These are phyloP conservation scores for Microctonus hyperodae DNA, from an alignment of 2,888 invertebrate genomes.

Conservation along the genomic window DNA sequence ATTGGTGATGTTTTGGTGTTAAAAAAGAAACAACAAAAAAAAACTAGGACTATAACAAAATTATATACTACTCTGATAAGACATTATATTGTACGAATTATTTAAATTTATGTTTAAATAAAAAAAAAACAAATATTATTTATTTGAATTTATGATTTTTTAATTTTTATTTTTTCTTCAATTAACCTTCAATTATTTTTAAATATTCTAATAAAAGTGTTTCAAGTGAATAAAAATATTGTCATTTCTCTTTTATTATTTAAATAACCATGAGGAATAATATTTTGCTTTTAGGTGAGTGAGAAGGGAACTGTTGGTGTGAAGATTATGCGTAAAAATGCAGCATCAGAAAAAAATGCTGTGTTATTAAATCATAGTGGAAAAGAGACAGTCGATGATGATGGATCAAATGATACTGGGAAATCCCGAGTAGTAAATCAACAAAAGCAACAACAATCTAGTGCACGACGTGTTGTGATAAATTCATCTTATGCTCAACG, in stretches of 20 bases:
- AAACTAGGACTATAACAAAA: too few species aligned
- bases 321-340: slow-evolving; percentile 51
- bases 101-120: slow-evolving; percentile 14
- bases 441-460: slow-evolving; percentile 35
- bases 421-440: slow-evolving; percentile 32
- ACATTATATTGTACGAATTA: background rate
- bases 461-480: slow-evolving; percentile 53
- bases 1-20: too few species aligned
- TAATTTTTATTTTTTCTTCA: slow-evolving; percentile 12
- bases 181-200: background rate
- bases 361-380: slow-evolving; percentile 15
- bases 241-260: background rate
- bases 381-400: slow-evolving; percentile 18
- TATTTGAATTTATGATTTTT: slow-evolving; percentile 37
- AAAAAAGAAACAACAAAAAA: too few species aligned
- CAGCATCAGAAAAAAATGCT: slow-evolving; percentile 44
- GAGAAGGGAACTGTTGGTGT: slow-evolving; percentile 44
- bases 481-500: slow-evolving; percentile 47
- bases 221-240: background rate
- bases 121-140: slow-evolving; percentile 14
- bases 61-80: background rate
- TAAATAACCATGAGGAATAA: slow-evolving; percentile 9
- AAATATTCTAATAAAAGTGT: background rate
- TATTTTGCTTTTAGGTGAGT: slow-evolving; percentile 36
- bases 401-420: slow-evolving; percentile 18